Conservation (phyloP, 2,888 invertebrate genomes). For the Panopea generosa region DNA sequence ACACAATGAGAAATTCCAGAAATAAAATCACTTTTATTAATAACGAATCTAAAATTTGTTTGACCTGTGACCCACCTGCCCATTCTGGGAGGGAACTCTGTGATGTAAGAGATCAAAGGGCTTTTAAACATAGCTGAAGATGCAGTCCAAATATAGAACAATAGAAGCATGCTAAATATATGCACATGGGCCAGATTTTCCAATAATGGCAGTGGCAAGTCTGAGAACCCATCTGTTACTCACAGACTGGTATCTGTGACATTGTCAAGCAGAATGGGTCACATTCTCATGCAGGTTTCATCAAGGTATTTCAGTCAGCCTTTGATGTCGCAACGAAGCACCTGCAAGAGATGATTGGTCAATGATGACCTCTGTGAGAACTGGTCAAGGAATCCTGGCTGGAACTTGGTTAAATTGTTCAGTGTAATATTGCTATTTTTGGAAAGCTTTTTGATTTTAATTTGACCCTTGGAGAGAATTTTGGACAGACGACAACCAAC, state of each 20-base stretch:
- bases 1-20: too few relatives aligned
- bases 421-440: slow-evolving; percentile 1
- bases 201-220: slow-evolving; percentile 26
- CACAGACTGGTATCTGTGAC: slow-evolving; percentile 28
- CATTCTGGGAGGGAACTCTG: slow-evolving; percentile 42
- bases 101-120: slow-evolving; percentile 59
- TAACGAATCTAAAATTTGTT: not conserved
- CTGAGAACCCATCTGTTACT: slow-evolving; percentile 43
- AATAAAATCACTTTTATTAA: too few relatives aligned
- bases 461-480: not conserved
- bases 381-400: not conserved
- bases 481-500: too few relatives aligned
- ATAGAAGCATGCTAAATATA: slow-evolving; percentile 32
- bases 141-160: slow-evolving; percentile 21
- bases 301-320: slow-evolving; percentile 19
- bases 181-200: slow-evolving; percentile 27
- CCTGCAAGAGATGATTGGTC: slow-evolving; percentile 11
- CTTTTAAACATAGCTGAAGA: not conserved
- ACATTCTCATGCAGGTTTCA: not conserved
- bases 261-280: slow-evolving; percentile 9
- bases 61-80: slow-evolving; percentile 29
- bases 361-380: not conserved
- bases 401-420: slow-evolving; percentile 13
- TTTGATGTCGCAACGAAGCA: slow-evolving; percentile 34
- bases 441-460: not conserved